A percentile compares a stretch with the other conserved stretches of the same genome.
Conservation (phyloP, 2,888 invertebrate genomes). For the Galerucella nymphaeae region DNA sequence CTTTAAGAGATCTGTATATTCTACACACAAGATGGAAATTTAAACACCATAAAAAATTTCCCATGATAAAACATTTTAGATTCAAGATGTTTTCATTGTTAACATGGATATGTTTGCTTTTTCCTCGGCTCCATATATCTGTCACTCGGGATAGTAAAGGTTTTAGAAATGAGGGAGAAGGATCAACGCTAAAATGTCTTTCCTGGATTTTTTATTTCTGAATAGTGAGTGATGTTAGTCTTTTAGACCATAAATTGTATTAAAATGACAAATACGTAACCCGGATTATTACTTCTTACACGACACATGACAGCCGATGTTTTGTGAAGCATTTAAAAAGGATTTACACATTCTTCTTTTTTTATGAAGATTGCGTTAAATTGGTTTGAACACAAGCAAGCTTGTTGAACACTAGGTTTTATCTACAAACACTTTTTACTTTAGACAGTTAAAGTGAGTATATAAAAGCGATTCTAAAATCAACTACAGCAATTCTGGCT, state of each 20-base stretch:
- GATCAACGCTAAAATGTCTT: constrained; percentile 18
- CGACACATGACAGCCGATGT: neutral
- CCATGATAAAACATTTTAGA: constrained; percentile 18
- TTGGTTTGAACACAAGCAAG: no score
- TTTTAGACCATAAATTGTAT: constrained; percentile 8
- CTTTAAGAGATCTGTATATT: neutral
- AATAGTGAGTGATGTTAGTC: constrained; percentile 6
- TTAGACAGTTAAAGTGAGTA: no score
- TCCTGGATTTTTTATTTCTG: constrained; percentile 5
- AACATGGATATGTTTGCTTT: constrained; percentile 20
- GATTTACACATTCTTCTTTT: no score
- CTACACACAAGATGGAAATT: neutral
- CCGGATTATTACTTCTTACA: neutral
- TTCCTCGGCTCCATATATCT: constrained; percentile 6
- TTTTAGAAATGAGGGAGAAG: neutral
- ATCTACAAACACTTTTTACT: no score
- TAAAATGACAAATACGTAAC: neutral
- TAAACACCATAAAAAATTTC: neutral
- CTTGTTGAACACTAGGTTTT: no score
- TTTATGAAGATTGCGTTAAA: no score
- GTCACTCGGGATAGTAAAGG: constrained; percentile 5
- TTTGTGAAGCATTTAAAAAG: no score
- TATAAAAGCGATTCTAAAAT: no score
- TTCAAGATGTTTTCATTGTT: constrained; percentile 23
- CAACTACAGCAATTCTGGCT: neutral